Evolutionary conservation across 2,888 invertebrate genomes (phyloP), one percentile per base, ranked within the genome.

Genomic region (Crepidodera aurea): DNA sequence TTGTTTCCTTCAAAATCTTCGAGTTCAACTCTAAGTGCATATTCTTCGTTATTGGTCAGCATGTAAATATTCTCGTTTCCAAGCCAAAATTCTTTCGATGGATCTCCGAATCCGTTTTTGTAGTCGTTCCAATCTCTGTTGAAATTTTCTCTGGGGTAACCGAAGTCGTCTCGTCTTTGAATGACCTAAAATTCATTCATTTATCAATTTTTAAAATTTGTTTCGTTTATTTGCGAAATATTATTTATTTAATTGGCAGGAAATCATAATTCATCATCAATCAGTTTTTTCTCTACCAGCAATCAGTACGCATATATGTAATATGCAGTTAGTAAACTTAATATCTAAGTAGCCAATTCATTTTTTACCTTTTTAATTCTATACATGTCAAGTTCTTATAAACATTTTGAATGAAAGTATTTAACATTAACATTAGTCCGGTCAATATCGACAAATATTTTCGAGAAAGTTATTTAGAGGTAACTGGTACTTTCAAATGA

Each of bases 61-160:
- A 94, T 93, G 80, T 94, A 94, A 68, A 95, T 94, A 76, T 95
- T 95, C 79, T 95, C 94, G 77, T 95, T 95, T 53, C 95, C 95
- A 19, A 95, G 85, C 94, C 94, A 95, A 81, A 95, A 93, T 79
- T 95, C 94, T 76, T 92, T 90, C 69, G 88, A 89, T 0, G 94
- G 92, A 82, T 95, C 94, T 1, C 94, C 95, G 77, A 95, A 95
- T 1, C 95, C 95, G 76, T 94, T 94, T 79, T 94, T 94, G 81
- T 95, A 95, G 76, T 95, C 94, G 60, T 90, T 88, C 94, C 95
- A 95, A 79, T 94, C 94, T 1, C 93, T 84, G 80, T 94, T 94
- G 83, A 95, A 95, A 79, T 93, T 94, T 80, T 94, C 94, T 0
- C 93, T 85, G 0, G 93, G 92, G 16, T 93, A 88, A 0, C 93